Conservation (phyloP, 2,888 invertebrate genomes). For the Folsomia manolachei region DNA sequence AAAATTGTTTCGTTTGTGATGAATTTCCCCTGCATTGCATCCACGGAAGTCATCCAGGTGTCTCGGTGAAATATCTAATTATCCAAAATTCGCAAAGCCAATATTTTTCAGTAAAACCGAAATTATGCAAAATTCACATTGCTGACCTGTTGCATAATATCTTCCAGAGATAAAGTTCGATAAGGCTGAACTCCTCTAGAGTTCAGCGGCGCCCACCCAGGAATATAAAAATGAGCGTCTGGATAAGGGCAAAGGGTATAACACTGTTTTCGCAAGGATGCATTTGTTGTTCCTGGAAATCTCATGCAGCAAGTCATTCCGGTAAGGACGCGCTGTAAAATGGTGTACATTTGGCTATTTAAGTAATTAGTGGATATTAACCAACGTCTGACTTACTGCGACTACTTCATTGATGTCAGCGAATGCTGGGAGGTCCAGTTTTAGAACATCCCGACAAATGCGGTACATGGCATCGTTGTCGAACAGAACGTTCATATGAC, state of each 20-base stretch:
- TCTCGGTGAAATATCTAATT: constrained; percentile 17
- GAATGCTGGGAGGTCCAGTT: constrained; percentile 21
- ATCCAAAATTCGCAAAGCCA: neutral
- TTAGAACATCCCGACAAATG: constrained; percentile 54
- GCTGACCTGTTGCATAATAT: constrained; percentile 24
- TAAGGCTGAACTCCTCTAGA: constrained; percentile 38
- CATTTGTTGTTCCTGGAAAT: constrained; percentile 28
- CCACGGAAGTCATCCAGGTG: constrained; percentile 22
- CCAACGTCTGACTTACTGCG: constrained; percentile 12
- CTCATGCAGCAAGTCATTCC: constrained; percentile 29
- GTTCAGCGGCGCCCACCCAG: constrained; percentile 31
- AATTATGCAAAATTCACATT: neutral
- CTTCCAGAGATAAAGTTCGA: constrained; percentile 21
- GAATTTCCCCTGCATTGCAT: constrained; percentile 29
- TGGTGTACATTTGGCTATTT: neutral
- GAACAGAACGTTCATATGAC: constrained; percentile 54
- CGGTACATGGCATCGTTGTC: constrained; percentile 60
- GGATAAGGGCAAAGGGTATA: constrained; percentile 26
- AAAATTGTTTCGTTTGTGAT: constrained; percentile 19
- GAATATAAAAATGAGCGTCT: constrained; percentile 38
- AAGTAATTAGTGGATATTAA: too few species aligned
- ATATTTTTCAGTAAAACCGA: neutral
- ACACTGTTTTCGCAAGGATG: constrained; percentile 18
- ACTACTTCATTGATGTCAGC: constrained; percentile 31
- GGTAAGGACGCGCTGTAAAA: constrained; percentile 28